A percentile compares a stretch with the other conserved stretches of the same genome.
These are phyloP conservation scores for Sycobia sp. DNA, from an alignment of 1,140 invertebrate species.

Conservation along the genomic window DNA sequence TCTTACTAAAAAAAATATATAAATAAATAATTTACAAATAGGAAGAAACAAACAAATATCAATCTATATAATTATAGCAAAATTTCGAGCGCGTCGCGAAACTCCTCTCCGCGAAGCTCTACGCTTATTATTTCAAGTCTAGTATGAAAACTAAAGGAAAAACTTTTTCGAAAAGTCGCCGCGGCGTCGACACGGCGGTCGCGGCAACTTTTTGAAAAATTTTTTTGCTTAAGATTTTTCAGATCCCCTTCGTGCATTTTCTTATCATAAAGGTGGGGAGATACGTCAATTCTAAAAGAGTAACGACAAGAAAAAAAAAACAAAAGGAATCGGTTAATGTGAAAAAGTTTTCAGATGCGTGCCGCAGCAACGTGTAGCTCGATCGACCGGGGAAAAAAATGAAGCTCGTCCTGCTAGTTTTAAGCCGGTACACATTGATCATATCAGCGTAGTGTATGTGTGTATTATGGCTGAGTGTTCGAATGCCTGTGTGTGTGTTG, in stretches of 20 bases:
- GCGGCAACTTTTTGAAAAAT: slow-evolving; percentile 6
- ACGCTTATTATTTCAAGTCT: too few species aligned
- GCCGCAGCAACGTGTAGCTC: slow-evolving; percentile 25
- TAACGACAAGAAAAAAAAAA: neutral
- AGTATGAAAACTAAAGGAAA: slow-evolving; percentile 2
- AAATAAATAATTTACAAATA: too few species aligned
- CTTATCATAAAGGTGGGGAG: too few species aligned
- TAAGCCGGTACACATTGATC: too few species aligned
- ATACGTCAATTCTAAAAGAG: slow-evolving; percentile 28
- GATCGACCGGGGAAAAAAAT: slow-evolving; percentile 14
- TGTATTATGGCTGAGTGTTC: slow-evolving; percentile 11
- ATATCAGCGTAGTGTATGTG: too few species aligned
- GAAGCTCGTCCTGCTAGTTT: too few species aligned
- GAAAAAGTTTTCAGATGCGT: neutral
- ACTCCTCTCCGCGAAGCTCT: slow-evolving; percentile 12
- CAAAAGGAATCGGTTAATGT: neutral
- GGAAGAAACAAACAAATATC: too few species aligned
- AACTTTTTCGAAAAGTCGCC: slow-evolving; percentile 14
- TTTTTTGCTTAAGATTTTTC: slow-evolving; percentile 15
- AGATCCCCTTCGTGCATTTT: too few species aligned
- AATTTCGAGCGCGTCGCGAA: slow-evolving; percentile 10
- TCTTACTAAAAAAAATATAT: slow-evolving; percentile 2
- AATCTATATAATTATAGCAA: slow-evolving; percentile 13
- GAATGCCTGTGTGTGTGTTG: slow-evolving; percentile 11
- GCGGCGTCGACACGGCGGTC: too few species aligned